Evolutionary conservation across 2,113 vertebrate genomes (phyloP), one percentile per base, ranked within the genome.

Genomic region (Gallinago jamesoni): DNA sequence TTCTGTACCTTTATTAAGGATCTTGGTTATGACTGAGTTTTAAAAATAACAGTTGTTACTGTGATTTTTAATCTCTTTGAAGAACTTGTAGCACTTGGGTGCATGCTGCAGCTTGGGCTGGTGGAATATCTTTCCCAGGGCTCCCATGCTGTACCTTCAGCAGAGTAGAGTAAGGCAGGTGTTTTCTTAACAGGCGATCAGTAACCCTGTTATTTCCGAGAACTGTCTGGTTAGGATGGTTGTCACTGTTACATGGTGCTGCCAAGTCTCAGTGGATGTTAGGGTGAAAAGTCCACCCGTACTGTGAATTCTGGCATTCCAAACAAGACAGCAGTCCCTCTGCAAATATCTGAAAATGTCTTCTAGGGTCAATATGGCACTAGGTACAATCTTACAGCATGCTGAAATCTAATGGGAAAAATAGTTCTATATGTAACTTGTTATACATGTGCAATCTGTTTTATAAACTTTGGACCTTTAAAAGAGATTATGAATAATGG

Each of bases 71-170:
- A 67, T 80, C 16, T 53, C 16, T 39, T 63, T 60, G 35, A 41
- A 50, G 14, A 27, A 12, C 17, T n/a, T 50, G 1, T 10, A 10
- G 33, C 1, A 0, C 35, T 62, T 70, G 47, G 17, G 2, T 39
- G 7, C 4, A 2, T 55, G 48, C 43, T 67, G 52, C 8, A 19
- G 16, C 7, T 7, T 17, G 24, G 37, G 23, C 14, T 87, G 45
- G 8, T 13, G 31, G 31, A 18, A 48, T 25, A 23, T 10, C 22
- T 41, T 77, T 77, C 7, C 39, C 30, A 10, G 39, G 23, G 6
- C 24, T 37, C 12, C 5, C 15, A 25, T 22, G 24, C 43, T 88
- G 45, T 57, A 19, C 30, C 33, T 76, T 56, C 33, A 39, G 18
- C 55, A 73, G 27, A 30, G 14, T 12, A 72, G 27, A 22, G 20